phyloP scores from a whole-genome alignment of 1,140 invertebrate genomes.

The Diprion similis region DNA sequence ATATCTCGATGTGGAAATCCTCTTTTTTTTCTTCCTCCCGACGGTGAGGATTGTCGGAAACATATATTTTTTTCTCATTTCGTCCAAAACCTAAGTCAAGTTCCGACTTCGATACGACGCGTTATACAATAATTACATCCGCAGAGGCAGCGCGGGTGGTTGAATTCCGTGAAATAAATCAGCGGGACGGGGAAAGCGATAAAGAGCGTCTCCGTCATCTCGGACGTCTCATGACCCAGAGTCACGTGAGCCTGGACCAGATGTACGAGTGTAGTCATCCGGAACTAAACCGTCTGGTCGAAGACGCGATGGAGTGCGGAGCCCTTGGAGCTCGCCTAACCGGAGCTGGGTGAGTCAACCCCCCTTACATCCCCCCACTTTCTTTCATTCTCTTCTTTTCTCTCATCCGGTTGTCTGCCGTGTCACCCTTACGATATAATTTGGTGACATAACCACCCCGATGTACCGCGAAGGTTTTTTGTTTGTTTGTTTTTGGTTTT shows the following conservation, averaged over 20 bases:
- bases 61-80: no score
- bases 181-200: slow-evolving; percentile 56
- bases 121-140: slow-evolving; percentile 11
- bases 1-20: no score
- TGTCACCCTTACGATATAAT: not conserved
- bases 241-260: slow-evolving; percentile 84
- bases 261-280: slow-evolving; percentile 95
- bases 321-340: slow-evolving; percentile 89
- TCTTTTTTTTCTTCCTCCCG: no score
- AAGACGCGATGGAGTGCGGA: slow-evolving; percentile 74
- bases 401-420: not conserved
- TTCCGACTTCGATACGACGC: no score
- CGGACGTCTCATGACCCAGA: slow-evolving; percentile 87
- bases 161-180: slow-evolving; percentile 53
- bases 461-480: no score
- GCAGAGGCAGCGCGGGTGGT: slow-evolving; percentile 66
- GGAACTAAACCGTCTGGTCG: slow-evolving; percentile 84
- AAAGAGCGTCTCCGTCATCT: slow-evolving; percentile 66
- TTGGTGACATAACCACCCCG: no score
- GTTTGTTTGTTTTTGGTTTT: no score
- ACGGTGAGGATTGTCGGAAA: no score
- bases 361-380: slow-evolving; percentile 15
- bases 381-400: slow-evolving; percentile 11
- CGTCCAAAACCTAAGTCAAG: no score
- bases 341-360: slow-evolving; percentile 84